Evolutionary conservation across 1,140 invertebrate genomes (phyloP).

Genomic region (Heliothis virescens): DNA sequence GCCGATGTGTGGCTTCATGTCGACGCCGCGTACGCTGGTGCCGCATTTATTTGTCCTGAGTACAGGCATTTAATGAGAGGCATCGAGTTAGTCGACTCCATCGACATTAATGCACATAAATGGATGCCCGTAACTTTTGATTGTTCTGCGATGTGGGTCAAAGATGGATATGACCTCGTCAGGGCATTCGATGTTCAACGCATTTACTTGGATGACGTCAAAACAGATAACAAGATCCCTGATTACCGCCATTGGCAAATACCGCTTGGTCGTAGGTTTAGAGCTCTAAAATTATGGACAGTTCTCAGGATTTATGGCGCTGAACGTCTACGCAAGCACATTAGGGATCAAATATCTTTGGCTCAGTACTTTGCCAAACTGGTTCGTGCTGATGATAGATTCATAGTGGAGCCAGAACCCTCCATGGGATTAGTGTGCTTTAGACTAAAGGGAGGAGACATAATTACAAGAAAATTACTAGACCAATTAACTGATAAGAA

Average conservation of each 20-base stretch:
- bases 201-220: constrained; percentile 92
- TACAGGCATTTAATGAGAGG: constrained; percentile 93
- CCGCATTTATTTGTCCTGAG: constrained; percentile 96
- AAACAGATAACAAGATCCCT: constrained; percentile 90
- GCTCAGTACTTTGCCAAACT: constrained; percentile 92
- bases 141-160: constrained; percentile 95
- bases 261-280: constrained; percentile 95
- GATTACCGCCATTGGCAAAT: constrained; percentile 99
- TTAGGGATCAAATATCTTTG: constrained; percentile 91
- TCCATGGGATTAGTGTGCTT: constrained; percentile 96
- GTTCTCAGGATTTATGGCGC: constrained; percentile 94
- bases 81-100: constrained; percentile 93
- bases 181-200: constrained; percentile 97
- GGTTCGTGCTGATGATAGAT: constrained; percentile 90
- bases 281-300: constrained; percentile 98
- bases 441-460: constrained; percentile 93
- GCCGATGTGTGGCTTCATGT: constrained; percentile 94
- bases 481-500: constrained; percentile 92
- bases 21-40: constrained; percentile 96
- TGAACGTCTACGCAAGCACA: constrained; percentile 92
- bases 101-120: constrained; percentile 97
- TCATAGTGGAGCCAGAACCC: constrained; percentile 91
- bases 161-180: constrained; percentile 92
- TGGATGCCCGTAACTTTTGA: constrained; percentile 97
- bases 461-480: constrained; percentile 91